Conservation (phyloP, 1,140 invertebrate species). For the Dendrolimus punctatus region DNA sequence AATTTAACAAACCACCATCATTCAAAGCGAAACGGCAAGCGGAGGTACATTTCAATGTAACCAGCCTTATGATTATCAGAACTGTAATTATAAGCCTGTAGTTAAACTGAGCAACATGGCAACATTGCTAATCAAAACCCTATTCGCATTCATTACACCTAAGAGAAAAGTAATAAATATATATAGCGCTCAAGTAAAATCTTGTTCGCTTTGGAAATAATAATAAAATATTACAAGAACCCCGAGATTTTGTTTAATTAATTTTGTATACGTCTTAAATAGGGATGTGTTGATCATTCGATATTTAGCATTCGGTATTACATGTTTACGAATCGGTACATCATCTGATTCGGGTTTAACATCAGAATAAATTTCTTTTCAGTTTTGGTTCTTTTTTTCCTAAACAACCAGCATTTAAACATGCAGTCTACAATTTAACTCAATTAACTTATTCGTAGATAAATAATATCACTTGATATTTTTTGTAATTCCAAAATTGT, state of each 20-base stretch:
- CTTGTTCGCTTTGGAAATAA: slow-evolving; percentile 60
- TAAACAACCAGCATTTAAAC: too few relatives aligned
- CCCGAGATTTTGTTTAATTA: slow-evolving; percentile 68
- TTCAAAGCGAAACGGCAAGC: slow-evolving; percentile 43
- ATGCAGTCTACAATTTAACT: too few relatives aligned
- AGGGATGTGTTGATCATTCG: too few relatives aligned
- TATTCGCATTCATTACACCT: slow-evolving; percentile 55
- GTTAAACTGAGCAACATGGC: slow-evolving; percentile 29
- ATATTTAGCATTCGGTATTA: too few relatives aligned
- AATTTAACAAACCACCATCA: slow-evolving; percentile 65
- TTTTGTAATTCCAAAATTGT: too few relatives aligned
- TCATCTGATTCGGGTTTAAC: too few relatives aligned
- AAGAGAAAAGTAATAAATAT: slow-evolving; percentile 65
- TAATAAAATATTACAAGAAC: slow-evolving; percentile 67
- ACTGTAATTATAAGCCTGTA: slow-evolving; percentile 66
- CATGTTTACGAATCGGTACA: too few relatives aligned
- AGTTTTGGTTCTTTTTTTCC: too few relatives aligned
- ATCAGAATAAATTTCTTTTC: too few relatives aligned
- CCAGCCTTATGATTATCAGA: slow-evolving; percentile 65
- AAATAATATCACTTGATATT: too few relatives aligned
- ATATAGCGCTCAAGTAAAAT: slow-evolving; percentile 59
- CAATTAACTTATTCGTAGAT: too few relatives aligned
- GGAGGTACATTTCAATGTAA: slow-evolving; percentile 49
- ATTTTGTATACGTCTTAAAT: slow-evolving; percentile 58
- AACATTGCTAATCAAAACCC: slow-evolving; percentile 58